Base-by-base conservation (phyloP, 2,797 vertebrate species). In the Esox masquinongy region DNA sequence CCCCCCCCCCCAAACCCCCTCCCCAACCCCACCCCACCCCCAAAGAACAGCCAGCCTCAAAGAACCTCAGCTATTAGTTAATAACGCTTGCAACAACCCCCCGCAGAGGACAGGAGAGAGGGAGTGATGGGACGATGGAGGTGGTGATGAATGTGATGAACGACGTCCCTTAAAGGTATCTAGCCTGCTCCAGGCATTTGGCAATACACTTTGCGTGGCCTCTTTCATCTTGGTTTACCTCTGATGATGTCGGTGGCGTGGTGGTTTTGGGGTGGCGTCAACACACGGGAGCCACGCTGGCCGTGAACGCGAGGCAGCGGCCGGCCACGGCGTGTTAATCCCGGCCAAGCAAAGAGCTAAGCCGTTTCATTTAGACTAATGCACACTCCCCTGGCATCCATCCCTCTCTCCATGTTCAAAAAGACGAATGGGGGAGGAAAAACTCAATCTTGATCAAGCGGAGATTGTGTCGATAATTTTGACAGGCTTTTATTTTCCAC, bases 401-500 rank as follows among this genome's bases (percentile, higher is more conserved):
- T 24, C 22, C 19, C 56, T 3, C 56, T 0, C 56, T 1, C 56
- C 11, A 24, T 6, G 24, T 24, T n/a, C 19, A 15, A 7, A 22
- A 49, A 49, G 39, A 70, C 39, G 22, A 16, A 1, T 14, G 24
- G 68, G 53, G 70, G 11, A 56, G 34, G 71, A n/a, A 76, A 74
- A 84, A 74, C 71, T 78, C 77, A 2, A 72, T 87, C 88, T 87
- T 84, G 77, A 92, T 86, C 88, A 88, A 82, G 76, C 71, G 77
- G 80, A 85, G 70, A 88, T 86, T 72, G 82, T 74, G 82, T 88
- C 89, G 81, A 93, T 92, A 86, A 77, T 85, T 87, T 78, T 88
- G 84, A 90, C 84, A 76, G 7, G 63, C 63, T 75, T 77, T 74
- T 84, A 83, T 86, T 74, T 73, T 78, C 69, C 11, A 69, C 74